Base-by-base conservation (phyloP, 2,888 invertebrate species). In the Perizoma flavofasciatum region DNA sequence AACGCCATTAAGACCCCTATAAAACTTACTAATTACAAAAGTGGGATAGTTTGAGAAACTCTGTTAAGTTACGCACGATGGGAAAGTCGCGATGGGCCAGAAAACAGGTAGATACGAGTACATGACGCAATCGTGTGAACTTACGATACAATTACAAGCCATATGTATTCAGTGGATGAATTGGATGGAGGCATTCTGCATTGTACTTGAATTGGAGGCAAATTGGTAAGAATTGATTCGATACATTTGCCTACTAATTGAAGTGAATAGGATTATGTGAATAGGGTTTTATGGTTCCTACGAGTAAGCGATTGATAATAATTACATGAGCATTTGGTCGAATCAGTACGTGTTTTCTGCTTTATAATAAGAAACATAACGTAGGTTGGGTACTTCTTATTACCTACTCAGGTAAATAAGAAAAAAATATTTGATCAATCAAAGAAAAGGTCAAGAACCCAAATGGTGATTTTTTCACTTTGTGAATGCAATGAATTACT, bases 111-210 rank as follows among this genome's bases (percentile, higher is more conserved):
- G 41, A 41, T 41, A 5, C 55, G 11, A 35, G 35, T 35, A 11
- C 8, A 49, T 68, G 63, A 56, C 52, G 53, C 58, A 66, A 66
- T 51, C 63, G 59, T 68, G 68, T 66, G 68, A 68, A 65, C 68
- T 40, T 56, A 11, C 49, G 48, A 37, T 49, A 49, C 47, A 50
- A 59, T 61, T 44, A 53, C 50, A 46, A 53, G 55, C 35, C 44
- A 54, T 56, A 40, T 22, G 35, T 50, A 48, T 49, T 54, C 59
- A 52, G 49, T 58, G 46, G 56, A 59, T 44, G 56, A 22, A n/a
- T 56, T 46, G 46, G 44, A 50, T 33, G 41, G 9, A 41, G 9
- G 48, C 41, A 52, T 50, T 50, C 11, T 34, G 40, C 49, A 34
- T 49, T 52, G 35, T 49, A 40, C 43, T 47, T 35, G 5, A 55